Base-by-base conservation (phyloP, 2,113 vertebrate species). In the Tetrao urogallus region DNA sequence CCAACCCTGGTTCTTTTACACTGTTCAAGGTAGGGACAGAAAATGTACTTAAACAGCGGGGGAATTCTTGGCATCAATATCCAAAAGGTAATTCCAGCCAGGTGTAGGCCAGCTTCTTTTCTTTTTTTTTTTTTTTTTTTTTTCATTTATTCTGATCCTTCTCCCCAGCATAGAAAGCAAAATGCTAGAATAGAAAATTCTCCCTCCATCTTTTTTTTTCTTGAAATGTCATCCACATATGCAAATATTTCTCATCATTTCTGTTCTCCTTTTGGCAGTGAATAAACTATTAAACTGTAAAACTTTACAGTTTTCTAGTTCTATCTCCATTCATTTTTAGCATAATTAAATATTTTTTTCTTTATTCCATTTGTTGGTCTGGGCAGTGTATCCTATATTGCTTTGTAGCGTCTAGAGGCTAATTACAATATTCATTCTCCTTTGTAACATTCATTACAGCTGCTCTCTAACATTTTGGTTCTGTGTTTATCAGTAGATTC, bases 311-410 rank as follows among this genome's bases (percentile, higher is more conserved):
- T 57, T 40, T 56, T 84, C 34, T 61, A 43, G 40, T 38, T 82
- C n/a, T 58, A n/a, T 78, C 47, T n/a, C 52, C 42, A 52, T 73
- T 73, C 2, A 47, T 52, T 85, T 87, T 74, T 61, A 63, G 42
- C 42, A 13, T 71, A 71, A 86, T 82, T 71, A 77, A 89, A 71
- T 52, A 0, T 27, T 28, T 74, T 47, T 93, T 92, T 89, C 38
- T 88, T 70, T 57, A 74, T 86, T 88, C 38, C 81, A 8, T 78
- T 83, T 92, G 30, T 61, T 95, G 72, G 78, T 90, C 43, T 69
- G 61, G 85, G 45, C 69, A 90, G 43, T 64, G 15, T 84, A 19
- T 87, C 2, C 1, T 52, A 43, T 40, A 67, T 56, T 63, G 24
- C 34, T 92, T 80, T 89, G 36, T 48, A 88, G 36, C 45, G 34